A percentile compares a stretch with the other conserved stretches of the same genome.
Evolutionary conservation across 2,113 vertebrate genomes (phyloP).

Genomic region (Empidonax alnorum): DNA sequence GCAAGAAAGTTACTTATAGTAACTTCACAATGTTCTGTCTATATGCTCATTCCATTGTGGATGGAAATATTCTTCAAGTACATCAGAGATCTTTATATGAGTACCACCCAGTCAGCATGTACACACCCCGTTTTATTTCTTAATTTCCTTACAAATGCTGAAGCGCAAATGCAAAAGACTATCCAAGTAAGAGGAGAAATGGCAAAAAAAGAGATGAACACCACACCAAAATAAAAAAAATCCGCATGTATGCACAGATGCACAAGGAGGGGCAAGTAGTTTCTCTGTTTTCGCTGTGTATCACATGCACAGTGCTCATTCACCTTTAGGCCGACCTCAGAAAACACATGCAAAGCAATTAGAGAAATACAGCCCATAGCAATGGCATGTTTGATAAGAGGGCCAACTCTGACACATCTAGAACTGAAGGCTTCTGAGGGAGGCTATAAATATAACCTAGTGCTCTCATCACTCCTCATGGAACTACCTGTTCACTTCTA

Average conservation of each 20-base stretch:
- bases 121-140: background rate
- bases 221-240: background rate
- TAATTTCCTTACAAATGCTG: background rate
- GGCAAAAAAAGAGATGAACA: background rate
- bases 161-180: background rate
- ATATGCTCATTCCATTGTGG: background rate
- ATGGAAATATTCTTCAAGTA: background rate
- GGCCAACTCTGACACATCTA: background rate
- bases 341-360: background rate
- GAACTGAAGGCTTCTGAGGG: background rate
- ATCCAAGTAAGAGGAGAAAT: background rate
- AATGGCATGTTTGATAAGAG: background rate
- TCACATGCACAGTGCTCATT: background rate
- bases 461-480: background rate
- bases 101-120: background rate
- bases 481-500: background rate
- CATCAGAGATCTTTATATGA: background rate
- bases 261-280: background rate
- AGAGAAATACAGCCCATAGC: background rate
- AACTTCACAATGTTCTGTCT: background rate
- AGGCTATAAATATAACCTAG: background rate
- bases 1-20: background rate
- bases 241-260: background rate
- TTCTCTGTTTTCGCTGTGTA: background rate
- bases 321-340: background rate